Evolutionary conservation across 2,113 vertebrate species (phyloP).

Genomic region (Salminus brasiliensis): DNA sequence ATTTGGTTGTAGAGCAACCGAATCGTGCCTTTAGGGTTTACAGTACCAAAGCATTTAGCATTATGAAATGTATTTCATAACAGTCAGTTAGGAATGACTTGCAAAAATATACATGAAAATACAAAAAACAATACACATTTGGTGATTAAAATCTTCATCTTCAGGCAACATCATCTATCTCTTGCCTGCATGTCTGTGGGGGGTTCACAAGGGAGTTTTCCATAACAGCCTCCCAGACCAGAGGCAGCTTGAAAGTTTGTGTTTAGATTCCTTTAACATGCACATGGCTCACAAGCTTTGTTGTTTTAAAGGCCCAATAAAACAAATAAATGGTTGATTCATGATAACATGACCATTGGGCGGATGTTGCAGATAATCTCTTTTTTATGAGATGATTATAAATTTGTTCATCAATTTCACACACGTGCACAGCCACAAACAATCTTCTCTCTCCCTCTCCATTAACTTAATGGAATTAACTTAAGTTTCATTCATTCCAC

Average conservation of each 20-base stretch:
- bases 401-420: slow-evolving; percentile 32
- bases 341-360: not conserved
- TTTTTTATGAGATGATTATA: slow-evolving; percentile 37
- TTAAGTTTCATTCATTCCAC: not conserved
- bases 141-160: too few species aligned
- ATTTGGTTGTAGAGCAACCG: too few species aligned
- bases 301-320: not conserved
- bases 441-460: not conserved
- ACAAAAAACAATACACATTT: too few species aligned
- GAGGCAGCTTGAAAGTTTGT: slow-evolving; percentile 10
- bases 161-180: not conserved
- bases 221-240: not conserved
- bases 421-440: not conserved
- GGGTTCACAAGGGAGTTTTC: slow-evolving; percentile 31
- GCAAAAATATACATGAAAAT: too few species aligned
- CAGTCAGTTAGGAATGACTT: too few species aligned
- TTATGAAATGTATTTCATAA: too few species aligned
- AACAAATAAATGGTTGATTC: not conserved
- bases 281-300: not conserved
- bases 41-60: too few species aligned
- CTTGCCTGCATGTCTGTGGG: slow-evolving; percentile 69
- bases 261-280: not conserved
- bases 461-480: not conserved
- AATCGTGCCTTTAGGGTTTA: too few species aligned
- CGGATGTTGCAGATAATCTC: not conserved